phyloP scores from a whole-genome alignment of 1,140 invertebrate species.

The Drosophila mauritiana region DNA sequence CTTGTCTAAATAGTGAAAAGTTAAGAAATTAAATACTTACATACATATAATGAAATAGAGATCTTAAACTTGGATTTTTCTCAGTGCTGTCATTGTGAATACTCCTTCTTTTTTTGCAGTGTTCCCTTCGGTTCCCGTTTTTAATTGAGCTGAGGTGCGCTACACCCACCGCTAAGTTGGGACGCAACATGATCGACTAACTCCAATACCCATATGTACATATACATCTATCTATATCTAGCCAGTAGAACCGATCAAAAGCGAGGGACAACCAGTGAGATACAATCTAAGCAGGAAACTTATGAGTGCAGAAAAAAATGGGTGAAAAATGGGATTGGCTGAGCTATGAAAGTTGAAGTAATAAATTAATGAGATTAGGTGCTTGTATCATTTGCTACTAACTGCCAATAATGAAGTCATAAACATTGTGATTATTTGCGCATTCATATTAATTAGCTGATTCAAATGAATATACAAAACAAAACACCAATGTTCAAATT shows the following conservation, averaged over 20 bases:
- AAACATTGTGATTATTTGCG: not conserved
- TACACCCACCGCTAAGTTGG: slow-evolving; percentile 25
- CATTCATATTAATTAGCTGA: not conserved
- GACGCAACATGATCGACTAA: slow-evolving; percentile 10
- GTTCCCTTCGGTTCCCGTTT: slow-evolving; percentile 21
- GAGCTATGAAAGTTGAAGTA: not conserved
- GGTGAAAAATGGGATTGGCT: slow-evolving; percentile 33
- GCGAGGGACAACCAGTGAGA: slow-evolving; percentile 31
- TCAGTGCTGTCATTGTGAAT: slow-evolving; percentile 45
- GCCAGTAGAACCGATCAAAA: slow-evolving; percentile 11
- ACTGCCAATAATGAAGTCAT: not conserved
- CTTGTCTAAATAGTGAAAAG: no score
- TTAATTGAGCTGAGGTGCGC: slow-evolving; percentile 42
- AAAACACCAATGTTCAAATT: not conserved
- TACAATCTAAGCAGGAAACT: slow-evolving; percentile 50
- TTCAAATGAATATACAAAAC: not conserved
- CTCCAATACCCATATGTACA: slow-evolving; percentile 14
- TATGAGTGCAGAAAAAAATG: slow-evolving; percentile 7
- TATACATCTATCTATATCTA: not conserved
- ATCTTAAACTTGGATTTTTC: not conserved
- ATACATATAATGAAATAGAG: no score
- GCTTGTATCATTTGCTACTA: not conserved
- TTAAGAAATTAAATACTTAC: no score
- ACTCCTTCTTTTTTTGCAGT: slow-evolving; percentile 7
- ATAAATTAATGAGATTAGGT: not conserved